Conservation (phyloP, 2,797 vertebrate species). For the Mycteria americana region DNA sequence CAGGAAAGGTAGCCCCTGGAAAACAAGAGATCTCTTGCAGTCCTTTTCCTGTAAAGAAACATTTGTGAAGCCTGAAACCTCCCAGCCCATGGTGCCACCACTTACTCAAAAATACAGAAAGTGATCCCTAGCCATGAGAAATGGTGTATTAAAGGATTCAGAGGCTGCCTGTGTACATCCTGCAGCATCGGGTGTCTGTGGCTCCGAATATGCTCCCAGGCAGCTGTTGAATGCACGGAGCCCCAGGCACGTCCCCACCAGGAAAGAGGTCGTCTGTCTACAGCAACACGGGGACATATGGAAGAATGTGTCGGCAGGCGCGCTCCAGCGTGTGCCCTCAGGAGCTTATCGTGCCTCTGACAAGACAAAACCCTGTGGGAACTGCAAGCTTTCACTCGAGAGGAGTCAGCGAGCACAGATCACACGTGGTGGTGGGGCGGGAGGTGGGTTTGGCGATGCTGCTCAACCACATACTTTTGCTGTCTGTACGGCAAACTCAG, state of each 20-base stretch:
- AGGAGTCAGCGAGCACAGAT: background rate
- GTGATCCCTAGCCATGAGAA: background rate
- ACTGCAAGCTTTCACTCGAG: background rate
- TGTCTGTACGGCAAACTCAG: accelerated
- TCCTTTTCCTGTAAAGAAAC: background rate
- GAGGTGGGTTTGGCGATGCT: background rate
- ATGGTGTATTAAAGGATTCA: background rate
- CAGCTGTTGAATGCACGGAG: accelerated
- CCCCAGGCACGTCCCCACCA: background rate
- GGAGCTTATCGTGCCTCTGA: background rate
- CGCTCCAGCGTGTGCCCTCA: background rate
- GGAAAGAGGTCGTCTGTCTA: background rate
- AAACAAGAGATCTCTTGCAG: background rate
- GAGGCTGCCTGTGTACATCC: background rate
- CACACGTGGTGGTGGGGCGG: background rate
- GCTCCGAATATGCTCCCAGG: background rate
- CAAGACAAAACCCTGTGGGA: background rate
- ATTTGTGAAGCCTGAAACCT: background rate
- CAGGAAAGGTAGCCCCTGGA: background rate
- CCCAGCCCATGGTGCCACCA: background rate
- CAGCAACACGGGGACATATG: accelerated
- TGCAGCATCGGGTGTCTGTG: background rate
- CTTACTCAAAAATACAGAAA: background rate
- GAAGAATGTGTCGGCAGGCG: background rate
- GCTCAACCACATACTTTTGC: background rate